phyloP scores from a whole-genome alignment of 2,113 vertebrate genomes.

The Zosterops borbonicus region DNA sequence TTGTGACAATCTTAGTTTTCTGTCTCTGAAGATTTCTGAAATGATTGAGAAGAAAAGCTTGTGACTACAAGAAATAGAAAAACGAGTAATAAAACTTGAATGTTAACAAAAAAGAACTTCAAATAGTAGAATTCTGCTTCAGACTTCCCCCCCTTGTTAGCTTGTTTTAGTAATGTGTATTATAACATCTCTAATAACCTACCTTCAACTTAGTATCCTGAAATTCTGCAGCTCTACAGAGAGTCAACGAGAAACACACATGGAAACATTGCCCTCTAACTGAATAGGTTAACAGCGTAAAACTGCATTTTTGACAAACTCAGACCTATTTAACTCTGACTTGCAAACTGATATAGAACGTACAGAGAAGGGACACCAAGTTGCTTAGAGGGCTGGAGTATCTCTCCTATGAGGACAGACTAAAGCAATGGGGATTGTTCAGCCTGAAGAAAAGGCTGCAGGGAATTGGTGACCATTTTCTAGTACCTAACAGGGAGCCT shows the following conservation, averaged over 20 bases:
- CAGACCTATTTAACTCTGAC: background rate
- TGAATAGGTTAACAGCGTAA: background rate
- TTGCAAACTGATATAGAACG: background rate
- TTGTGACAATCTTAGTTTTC: background rate
- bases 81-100: background rate
- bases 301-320: background rate
- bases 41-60: background rate
- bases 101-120: background rate
- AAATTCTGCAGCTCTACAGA: background rate
- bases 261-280: background rate
- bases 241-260: background rate
- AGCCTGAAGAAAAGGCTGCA: background rate
- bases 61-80: background rate
- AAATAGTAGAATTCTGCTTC: background rate
- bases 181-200: background rate
- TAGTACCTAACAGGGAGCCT: background rate
- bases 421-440: background rate
- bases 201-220: background rate
- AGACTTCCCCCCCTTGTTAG: accelerated
- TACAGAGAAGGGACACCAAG: no score
- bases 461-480: background rate
- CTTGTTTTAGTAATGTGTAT: background rate
- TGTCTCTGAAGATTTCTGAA: background rate
- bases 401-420: background rate
- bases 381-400: background rate